Evolutionary conservation across 2,113 vertebrate genomes (phyloP), one percentile per base, ranked within the genome.

Genomic region (Globicephala melas): DNA sequence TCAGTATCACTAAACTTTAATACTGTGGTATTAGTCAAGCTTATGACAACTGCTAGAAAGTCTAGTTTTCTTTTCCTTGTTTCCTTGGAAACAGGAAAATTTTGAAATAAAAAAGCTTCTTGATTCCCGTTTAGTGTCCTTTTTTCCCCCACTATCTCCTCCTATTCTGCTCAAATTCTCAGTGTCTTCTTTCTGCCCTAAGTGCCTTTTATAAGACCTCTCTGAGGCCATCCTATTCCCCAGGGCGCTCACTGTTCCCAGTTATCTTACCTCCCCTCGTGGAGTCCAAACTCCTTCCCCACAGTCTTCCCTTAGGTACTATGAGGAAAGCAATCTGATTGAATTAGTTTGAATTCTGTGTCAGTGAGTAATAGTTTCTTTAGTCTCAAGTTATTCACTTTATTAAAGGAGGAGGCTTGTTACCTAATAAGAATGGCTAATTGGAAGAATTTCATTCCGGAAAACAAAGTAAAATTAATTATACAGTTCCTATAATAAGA

Each of bases 41-140:
- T 94, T 87, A 71, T 7, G 68, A 31, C 28, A 96, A 79, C 50
- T 91, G 12, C 71, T 89, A 94, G 76, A 89, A 88, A 93, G 63
- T 79, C 36, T 79, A 67, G 81, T 83, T 93, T 95, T 92, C 21
- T 68, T 93, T 86, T 26, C n/a, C 68, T 65, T 7, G 86, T 91
- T 95, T 96, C 86, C 77, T 86, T 94, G 53, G 85, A 94, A 97
- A 86, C 74, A 96, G 73, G 67, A 96, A 82, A 81, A 82, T 41
- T 94, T 94, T 93, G 53, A 96, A 92, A 71, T 81, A 50, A 89
- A 94, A 84, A 36, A 17, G 33, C 60, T 84, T 76, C 41, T 70
- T 8, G 9, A 38, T 81, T 84, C 31, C 65, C n/a, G 85, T 85
- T 93, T 55, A 80, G 67, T 71, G 62, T 63, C 11, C 18, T 91